phyloP scores from a whole-genome alignment of 2,888 invertebrate species.

The Timema cristinae region DNA sequence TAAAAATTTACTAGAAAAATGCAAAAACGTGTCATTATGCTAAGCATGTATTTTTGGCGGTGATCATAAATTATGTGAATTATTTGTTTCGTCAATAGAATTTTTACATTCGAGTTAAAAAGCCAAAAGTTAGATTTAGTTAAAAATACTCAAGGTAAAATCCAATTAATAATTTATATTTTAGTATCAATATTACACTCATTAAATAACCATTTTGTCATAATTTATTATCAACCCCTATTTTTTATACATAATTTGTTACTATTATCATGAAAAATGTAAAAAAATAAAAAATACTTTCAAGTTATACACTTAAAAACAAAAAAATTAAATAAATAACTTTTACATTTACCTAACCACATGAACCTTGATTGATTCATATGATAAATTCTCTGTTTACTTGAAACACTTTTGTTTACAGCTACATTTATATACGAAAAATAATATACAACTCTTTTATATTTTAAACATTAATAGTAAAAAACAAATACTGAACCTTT shows the following conservation, averaged over 20 bases:
- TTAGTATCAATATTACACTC: too few species aligned
- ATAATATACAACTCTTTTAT: constrained; percentile 30
- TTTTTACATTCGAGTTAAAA: neutral
- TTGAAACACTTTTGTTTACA: constrained; percentile 30
- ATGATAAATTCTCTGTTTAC: constrained; percentile 28
- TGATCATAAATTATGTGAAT: constrained; percentile 27
- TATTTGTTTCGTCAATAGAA: neutral
- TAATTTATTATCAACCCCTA: constrained; percentile 14
- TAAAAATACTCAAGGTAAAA: too few species aligned
- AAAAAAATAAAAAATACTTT: constrained; percentile 33
- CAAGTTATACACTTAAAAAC: constrained; percentile 30
- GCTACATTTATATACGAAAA: constrained; percentile 33
- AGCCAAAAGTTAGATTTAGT: too few species aligned
- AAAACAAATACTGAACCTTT: constrained; percentile 35
- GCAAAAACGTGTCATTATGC: constrained; percentile 33
- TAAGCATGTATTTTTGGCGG: constrained; percentile 29
- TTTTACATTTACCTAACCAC: constrained; percentile 29
- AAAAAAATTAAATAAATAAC: constrained; percentile 30
- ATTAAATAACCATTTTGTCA: too few species aligned
- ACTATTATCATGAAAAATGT: constrained; percentile 27
- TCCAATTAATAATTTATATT: too few species aligned
- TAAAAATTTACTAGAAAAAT: constrained; percentile 33
- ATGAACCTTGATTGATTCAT: constrained; percentile 12
- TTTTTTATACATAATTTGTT: constrained; percentile 21
- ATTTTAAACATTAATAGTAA: constrained; percentile 31